Percentiles rank a stretch among this genome's conserved stretches.
Conservation (phyloP, 1,140 invertebrate genomes). For the Caenorhabditis inopinata region DNA sequence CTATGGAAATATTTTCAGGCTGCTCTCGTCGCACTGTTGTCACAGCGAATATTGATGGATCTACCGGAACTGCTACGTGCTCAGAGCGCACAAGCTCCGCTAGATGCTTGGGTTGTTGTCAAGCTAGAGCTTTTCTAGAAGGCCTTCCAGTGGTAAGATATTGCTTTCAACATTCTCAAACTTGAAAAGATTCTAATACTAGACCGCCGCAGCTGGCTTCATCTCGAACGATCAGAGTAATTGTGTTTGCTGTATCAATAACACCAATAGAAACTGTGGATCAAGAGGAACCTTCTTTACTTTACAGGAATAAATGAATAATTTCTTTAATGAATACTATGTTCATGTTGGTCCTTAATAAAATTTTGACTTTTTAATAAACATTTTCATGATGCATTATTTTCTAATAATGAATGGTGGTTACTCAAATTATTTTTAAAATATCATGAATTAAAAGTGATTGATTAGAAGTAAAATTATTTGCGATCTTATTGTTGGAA, state of each 20-base stretch:
- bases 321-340: no score
- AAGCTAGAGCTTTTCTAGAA: background rate
- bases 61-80: background rate
- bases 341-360: no score
- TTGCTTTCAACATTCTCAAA: no score
- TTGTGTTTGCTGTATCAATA: constrained; percentile 8
- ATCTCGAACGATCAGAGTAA: background rate
- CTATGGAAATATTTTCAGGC: no score
- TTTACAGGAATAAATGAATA: background rate
- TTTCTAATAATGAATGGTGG: no score
- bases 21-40: constrained; percentile 12
- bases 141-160: background rate
- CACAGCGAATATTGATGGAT: background rate
- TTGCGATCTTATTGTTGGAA: no score
- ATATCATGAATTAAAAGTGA: no score
- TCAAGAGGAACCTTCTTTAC: background rate
- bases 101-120: background rate
- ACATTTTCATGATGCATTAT: no score
- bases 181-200: no score
- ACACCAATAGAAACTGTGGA: constrained; percentile 15
- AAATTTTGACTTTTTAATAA: background rate
- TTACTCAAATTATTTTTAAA: no score
- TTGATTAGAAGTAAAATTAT: no score
- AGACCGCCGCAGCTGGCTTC: no score
- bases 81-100: background rate